Base-by-base conservation (phyloP, 2,797 vertebrate genomes). In the Pipistrellus pipistrellus region DNA sequence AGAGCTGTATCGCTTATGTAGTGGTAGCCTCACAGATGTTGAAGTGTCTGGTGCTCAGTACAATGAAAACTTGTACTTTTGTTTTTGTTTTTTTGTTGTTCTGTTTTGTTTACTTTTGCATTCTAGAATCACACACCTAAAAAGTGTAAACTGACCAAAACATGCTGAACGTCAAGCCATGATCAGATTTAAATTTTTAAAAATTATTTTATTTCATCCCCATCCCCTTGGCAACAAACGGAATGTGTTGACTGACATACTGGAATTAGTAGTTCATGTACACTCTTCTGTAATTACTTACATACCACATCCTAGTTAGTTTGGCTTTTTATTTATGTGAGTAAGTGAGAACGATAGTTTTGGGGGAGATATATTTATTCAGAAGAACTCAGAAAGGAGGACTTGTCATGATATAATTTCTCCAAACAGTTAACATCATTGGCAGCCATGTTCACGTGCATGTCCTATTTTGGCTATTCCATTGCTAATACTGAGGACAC, bases 291-390 rank as follows among this genome's bases (percentile, higher is more conserved):
- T 75, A 68, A 80, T 44, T 12, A 51, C 11, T 44, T 12, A 51
- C 11, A 48, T 75, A 84, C 11, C 17, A 30, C 13, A 71, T 71
- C 14, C 51, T 84, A 23, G 25, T 55, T 69, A 13, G n/a, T 73
- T 88, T 82, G 90, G 10, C 53, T 93, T 90, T 94, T 75, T 80
- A 27, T 14, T 83, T 81, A n/a, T 12, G 21, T 86, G 80, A 44
- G 35, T 80, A 76, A 75, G n/a, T 62, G 78, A 92, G 27, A 35
- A 80, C 1, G 23, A 11, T 92, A 14, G 3, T 83, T 93, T 53
- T 7, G 41, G 46, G 10, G 30, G 8, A 25, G 46, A 90, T 53
- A 38, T 3, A 38, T 59, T 94, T 86, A 89, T 89, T 94, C 51
- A 68, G 69, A 90, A 41, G 35, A 89, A 87, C 32, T 55, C 48